These are phyloP conservation scores for Drosophila ezoana DNA, from an alignment of 2,888 invertebrate genomes.

Conservation along the genomic window DNA sequence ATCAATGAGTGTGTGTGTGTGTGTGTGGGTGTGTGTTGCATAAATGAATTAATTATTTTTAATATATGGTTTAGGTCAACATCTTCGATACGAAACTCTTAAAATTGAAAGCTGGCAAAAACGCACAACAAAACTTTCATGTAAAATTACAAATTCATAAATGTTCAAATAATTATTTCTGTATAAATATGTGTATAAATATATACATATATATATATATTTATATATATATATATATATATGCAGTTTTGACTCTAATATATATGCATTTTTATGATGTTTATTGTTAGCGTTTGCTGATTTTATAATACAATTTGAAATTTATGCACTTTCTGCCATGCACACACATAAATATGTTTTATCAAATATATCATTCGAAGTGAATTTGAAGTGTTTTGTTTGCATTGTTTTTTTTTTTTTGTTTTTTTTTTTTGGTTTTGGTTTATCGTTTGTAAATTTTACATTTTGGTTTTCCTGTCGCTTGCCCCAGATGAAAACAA, in stretches of 20 bases:
- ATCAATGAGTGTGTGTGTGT: constrained; percentile 18
- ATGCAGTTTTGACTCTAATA: constrained; percentile 7
- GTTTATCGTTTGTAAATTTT: constrained; percentile 37
- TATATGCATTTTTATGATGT: constrained; percentile 17
- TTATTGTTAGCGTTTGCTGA: constrained; percentile 32
- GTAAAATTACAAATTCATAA: constrained; percentile 54
- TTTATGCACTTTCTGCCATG: constrained; percentile 43
- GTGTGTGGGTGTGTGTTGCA: constrained; percentile 3
- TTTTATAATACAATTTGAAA: constrained; percentile 56
- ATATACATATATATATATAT: constrained; percentile 25
- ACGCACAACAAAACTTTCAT: constrained; percentile 51
- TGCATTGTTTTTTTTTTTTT: constrained; percentile 26
- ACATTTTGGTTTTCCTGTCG: constrained; percentile 45
- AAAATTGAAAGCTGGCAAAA: constrained; percentile 47
- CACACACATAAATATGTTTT: constrained; percentile 42
- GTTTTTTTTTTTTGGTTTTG: constrained; percentile 15
- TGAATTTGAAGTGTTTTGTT: constrained; percentile 27
- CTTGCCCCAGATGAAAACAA: constrained; percentile 48
- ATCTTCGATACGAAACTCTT: constrained; percentile 52
- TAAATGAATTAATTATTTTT: constrained; percentile 26
- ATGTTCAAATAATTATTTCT: constrained; percentile 31
- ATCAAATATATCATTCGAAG: constrained; percentile 40
- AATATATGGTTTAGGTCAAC: constrained; percentile 23
- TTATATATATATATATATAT: constrained; percentile 24
- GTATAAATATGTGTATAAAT: constrained; percentile 34